Conservation (phyloP, 2,797 vertebrate genomes). For the Pantherophis alleghaniensis region DNA sequence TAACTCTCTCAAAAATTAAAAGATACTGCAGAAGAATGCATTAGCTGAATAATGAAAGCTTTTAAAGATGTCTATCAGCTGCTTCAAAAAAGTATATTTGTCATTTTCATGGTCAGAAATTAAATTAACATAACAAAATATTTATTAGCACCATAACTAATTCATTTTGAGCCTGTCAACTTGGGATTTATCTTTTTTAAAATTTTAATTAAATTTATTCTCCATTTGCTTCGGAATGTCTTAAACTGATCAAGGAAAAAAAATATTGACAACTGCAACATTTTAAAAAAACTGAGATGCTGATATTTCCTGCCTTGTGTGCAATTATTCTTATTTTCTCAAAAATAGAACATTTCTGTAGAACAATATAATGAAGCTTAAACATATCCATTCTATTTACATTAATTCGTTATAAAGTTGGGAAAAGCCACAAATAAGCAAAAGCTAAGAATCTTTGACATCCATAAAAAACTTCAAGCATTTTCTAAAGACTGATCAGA, state of each 20-base stretch:
- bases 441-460: background rate
- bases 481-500: background rate
- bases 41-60: background rate
- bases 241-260: background rate
- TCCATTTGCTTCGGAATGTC: background rate
- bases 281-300: background rate
- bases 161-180: background rate
- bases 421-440: background rate
- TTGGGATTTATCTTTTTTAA: background rate
- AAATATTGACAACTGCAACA: conserved; percentile 7
- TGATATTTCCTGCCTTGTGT: conserved; percentile 26
- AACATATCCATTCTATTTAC: background rate
- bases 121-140: background rate
- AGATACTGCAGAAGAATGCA: conserved; percentile 6
- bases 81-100: background rate
- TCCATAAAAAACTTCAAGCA: too few relatives aligned
- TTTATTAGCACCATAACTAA: background rate
- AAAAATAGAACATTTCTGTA: conserved; percentile 23
- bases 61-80: background rate
- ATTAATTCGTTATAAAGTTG: background rate
- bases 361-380: conserved; percentile 23
- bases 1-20: background rate
- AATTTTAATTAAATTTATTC: background rate
- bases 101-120: background rate
- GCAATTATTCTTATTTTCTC: conserved; percentile 29